A percentile compares a stretch with the other conserved stretches of the same genome.
Evolutionary conservation across 2,113 vertebrate genomes (phyloP).

Genomic region (Laterallus jamaicensis): DNA sequence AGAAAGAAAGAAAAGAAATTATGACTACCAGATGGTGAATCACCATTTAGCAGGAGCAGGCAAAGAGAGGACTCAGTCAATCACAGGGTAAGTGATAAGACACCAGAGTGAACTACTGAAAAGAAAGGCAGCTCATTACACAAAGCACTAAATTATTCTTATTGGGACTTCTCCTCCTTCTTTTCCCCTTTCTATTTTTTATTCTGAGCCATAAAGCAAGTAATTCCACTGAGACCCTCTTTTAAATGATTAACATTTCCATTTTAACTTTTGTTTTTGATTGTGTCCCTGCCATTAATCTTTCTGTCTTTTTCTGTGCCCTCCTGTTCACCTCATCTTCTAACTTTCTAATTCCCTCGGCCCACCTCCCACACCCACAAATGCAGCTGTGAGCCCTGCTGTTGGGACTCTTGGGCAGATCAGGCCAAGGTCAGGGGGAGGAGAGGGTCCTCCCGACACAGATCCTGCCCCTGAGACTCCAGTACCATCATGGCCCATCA

Average conservation of each 20-base stretch:
- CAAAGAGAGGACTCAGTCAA: conserved; percentile 60
- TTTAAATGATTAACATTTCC: conserved; percentile 75
- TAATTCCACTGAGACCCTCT: conserved; percentile 50
- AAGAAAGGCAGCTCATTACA: conserved; percentile 69
- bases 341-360: background rate
- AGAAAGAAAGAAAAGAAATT: conserved; percentile 70
- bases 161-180: conserved; percentile 49
- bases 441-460: background rate
- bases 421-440: background rate
- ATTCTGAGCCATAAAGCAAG: conserved; percentile 56
- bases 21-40: conserved; percentile 68
- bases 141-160: conserved; percentile 70
- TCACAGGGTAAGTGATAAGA: conserved; percentile 75
- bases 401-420: background rate
- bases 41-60: conserved; percentile 56
- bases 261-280: conserved; percentile 71
- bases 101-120: conserved; percentile 61
- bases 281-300: conserved; percentile 64
- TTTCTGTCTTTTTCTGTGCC: conserved; percentile 48
- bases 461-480: background rate
- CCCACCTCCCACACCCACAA: background rate
- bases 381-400: background rate
- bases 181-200: conserved; percentile 59
- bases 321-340: conserved; percentile 26
- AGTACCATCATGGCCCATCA: background rate